phyloP scores from a whole-genome alignment of 2,797 vertebrate genomes.

The Cephalopachus bancanus region DNA sequence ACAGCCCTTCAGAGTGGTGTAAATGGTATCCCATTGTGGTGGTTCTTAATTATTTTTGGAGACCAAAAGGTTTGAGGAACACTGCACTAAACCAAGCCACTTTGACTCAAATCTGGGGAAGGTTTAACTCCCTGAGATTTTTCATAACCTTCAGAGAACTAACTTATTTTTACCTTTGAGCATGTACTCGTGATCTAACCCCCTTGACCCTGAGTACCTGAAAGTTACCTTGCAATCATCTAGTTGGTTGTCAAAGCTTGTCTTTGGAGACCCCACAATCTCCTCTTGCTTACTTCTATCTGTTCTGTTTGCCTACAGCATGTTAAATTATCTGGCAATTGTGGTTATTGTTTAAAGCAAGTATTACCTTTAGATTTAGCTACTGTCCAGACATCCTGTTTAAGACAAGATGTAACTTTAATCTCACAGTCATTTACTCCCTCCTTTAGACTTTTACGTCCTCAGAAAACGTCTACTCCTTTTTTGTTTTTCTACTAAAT shows the following conservation, averaged over 20 bases:
- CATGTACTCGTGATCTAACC: background rate
- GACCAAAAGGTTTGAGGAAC: background rate
- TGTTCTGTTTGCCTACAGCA: background rate
- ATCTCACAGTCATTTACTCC: background rate
- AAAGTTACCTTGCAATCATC: background rate
- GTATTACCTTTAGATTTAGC: background rate
- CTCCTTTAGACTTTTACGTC: background rate
- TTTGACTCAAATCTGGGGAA: background rate
- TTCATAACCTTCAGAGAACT: background rate
- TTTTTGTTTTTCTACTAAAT: background rate
- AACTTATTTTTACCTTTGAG: background rate
- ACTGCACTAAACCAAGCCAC: background rate
- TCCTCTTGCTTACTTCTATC: background rate
- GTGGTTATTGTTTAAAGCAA: background rate
- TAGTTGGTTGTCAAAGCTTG: background rate
- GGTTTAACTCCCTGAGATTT: background rate
- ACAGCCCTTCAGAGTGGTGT: too few species aligned
- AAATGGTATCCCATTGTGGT: background rate
- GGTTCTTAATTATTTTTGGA: background rate
- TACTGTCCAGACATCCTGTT: background rate
- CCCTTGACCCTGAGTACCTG: background rate
- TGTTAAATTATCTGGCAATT: background rate
- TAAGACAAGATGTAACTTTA: background rate
- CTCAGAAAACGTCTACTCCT: background rate
- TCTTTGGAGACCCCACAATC: rapidly evolving